Percentiles rank a stretch among this genome's conserved stretches.
phyloP scores from a whole-genome alignment of 2,888 invertebrate species.

The Eristalis arbustorum region DNA sequence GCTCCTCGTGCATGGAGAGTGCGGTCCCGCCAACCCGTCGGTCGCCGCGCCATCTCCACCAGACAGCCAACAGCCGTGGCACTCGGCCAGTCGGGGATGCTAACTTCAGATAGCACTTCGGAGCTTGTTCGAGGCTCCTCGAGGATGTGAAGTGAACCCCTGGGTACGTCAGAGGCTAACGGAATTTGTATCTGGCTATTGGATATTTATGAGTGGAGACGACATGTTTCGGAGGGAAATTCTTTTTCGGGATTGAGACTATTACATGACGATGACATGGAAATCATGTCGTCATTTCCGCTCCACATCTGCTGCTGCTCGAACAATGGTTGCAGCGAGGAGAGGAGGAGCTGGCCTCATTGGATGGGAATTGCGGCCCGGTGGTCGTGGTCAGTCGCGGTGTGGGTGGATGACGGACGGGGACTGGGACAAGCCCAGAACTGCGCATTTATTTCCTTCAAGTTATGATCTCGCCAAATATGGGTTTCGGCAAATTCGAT shows the following conservation, averaged over 20 bases:
- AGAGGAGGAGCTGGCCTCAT: not conserved
- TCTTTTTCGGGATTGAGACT: constrained; percentile 40
- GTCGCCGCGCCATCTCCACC: not conserved
- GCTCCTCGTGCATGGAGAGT: constrained; percentile 63
- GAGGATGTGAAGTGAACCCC: constrained; percentile 48
- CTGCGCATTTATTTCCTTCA: not conserved
- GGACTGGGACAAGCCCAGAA: no score
- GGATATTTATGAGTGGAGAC: constrained; percentile 69
- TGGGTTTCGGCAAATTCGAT: not conserved
- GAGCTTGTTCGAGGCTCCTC: constrained; percentile 23
- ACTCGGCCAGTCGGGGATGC: constrained; percentile 49
- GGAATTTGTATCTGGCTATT: constrained; percentile 70
- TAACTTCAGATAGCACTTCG: constrained; percentile 63
- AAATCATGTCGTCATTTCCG: constrained; percentile 69
- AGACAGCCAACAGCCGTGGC: not conserved
- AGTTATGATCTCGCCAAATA: not conserved
- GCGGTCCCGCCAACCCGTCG: constrained; percentile 6
- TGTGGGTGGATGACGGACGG: not conserved
- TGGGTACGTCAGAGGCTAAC: constrained; percentile 67
- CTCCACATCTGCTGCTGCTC: constrained; percentile 48
- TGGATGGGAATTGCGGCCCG: not conserved
- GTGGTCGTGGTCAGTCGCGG: not conserved
- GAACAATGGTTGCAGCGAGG: not conserved
- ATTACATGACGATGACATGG: constrained; percentile 66
- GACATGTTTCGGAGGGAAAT: constrained; percentile 53